Evolutionary conservation across 2,888 invertebrate genomes (phyloP), one percentile per base, ranked within the genome.

Genomic region (Athripsodes cinereus): DNA sequence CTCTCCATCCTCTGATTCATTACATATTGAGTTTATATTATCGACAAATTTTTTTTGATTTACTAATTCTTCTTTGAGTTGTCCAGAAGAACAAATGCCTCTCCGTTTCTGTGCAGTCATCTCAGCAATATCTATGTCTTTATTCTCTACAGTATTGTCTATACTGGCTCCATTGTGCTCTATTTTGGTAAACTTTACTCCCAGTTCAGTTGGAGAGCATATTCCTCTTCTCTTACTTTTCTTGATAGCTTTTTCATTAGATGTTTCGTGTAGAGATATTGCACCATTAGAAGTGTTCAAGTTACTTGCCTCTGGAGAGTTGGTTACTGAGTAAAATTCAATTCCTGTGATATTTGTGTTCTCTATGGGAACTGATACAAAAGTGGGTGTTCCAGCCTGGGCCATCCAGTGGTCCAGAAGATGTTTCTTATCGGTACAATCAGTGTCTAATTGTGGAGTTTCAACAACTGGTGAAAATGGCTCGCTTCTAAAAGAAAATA

Each of bases 11-110:
- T 76, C 71, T 64, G 73, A 75, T 3, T 76, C 78, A 53, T 74
- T 70, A 66, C 75, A 78, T n/a, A 74, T 67, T 50, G 70, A 68
- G 68, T 77, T 76, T 53, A 71, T 70, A 63, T 74, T 72, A 65
- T 72, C 71, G 3, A 54, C 21, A n/a, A 22, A 10, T n/a, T 47
- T 51, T 6, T 44, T 47, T 44, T 76, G 60, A 65, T 73, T 73
- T 31, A 74, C 65, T 65, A 74, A 73, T 63, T 74, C 73, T 51
- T 76, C 71, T 64, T 74, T 73, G 16, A 81, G 67, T 62, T 79
- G 80, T 65, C 76, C 79, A 13, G 81, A 75, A 1, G 81, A 79
- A 67, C 80, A 82, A 65, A 82, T 81, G 6, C 80, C 82, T 55
- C 81, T 72, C 2, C 82, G 74, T 68, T 81, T 82, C 65, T 80